These are phyloP conservation scores for Synergus gifuensis DNA, from an alignment of 2,888 invertebrate genomes.

Conservation along the genomic window DNA sequence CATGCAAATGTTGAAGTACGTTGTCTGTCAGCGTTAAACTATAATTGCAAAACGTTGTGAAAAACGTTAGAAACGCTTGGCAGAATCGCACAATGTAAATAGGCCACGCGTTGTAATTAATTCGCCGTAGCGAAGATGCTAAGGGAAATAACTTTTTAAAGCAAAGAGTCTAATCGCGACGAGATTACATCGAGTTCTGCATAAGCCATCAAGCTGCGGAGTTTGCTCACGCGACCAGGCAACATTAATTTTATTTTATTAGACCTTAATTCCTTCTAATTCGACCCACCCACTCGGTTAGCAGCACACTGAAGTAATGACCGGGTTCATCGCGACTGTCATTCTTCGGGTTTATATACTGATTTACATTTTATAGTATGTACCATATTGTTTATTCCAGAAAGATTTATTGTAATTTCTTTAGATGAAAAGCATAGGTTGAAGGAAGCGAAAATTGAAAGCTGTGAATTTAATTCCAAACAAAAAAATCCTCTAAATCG, in stretches of 20 bases:
- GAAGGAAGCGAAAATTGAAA: not conserved
- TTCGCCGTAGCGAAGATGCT: slow-evolving; percentile 2
- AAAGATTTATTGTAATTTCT: slow-evolving; percentile 15
- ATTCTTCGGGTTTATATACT: not conserved
- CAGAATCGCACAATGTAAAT: slow-evolving; percentile 19
- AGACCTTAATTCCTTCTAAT: slow-evolving; percentile 34
- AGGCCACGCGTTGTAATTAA: slow-evolving; percentile 21
- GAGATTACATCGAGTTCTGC: not conserved
- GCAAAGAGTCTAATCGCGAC: slow-evolving; percentile 19
- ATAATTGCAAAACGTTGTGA: not conserved
- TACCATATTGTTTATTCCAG: slow-evolving; percentile 8
- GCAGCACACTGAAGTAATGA: slow-evolving; percentile 29
- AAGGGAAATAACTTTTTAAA: not conserved
- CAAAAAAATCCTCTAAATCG: not conserved
- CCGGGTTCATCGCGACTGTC: slow-evolving; percentile 28
- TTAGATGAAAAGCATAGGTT: no score
- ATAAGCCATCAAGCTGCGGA: not conserved
- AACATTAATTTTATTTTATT: slow-evolving; percentile 40
- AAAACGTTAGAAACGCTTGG: slow-evolving; percentile 18
- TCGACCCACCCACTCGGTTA: slow-evolving; percentile 36
- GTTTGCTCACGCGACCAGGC: slow-evolving; percentile 4
- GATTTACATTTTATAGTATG: not conserved
- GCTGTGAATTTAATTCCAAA: not conserved
- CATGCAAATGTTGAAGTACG: not conserved
- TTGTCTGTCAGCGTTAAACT: slow-evolving; percentile 12